phyloP scores from a whole-genome alignment of 2,888 invertebrate genomes.

The Drosophila macrospina region DNA sequence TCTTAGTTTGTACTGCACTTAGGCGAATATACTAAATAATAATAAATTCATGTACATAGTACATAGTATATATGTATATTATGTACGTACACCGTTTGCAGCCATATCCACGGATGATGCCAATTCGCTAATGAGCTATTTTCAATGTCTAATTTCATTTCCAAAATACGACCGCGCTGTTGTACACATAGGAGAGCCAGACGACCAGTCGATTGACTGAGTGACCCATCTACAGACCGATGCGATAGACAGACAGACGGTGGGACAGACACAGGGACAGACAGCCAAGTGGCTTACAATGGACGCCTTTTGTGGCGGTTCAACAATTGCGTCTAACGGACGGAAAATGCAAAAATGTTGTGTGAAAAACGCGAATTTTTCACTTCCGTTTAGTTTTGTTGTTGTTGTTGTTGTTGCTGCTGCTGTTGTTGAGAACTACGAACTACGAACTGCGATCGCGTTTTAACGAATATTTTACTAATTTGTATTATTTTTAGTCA shows the following conservation, averaged over 20 bases:
- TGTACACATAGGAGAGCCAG: conserved; percentile 51
- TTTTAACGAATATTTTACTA: conserved; percentile 35
- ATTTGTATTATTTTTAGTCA: conserved; percentile 41
- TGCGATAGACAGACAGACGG: conserved; percentile 21
- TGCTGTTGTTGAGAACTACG: conserved; percentile 40
- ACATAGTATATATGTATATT: neutral
- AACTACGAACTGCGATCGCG: conserved; percentile 68
- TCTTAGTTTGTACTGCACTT: conserved; percentile 45
- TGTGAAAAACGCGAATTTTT: conserved; percentile 76
- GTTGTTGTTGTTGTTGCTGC: conserved; percentile 35
- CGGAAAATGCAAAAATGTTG: conserved; percentile 72
- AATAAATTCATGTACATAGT: neutral
- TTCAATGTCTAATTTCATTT: conserved; percentile 83
- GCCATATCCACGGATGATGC: conserved; percentile 83
- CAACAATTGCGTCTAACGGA: conserved; percentile 59
- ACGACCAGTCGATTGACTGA: conserved; percentile 40
- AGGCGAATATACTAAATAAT: conserved; percentile 13
- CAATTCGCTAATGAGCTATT: conserved; percentile 76
- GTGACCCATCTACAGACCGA: conserved; percentile 62
- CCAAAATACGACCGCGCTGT: conserved; percentile 56
- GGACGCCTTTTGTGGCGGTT: conserved; percentile 52
- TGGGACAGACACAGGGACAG: conserved; percentile 1
- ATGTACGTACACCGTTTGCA: conserved; percentile 80
- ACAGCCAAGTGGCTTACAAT: conserved; percentile 65
- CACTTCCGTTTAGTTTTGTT: conserved; percentile 71